Base-by-base conservation (phyloP, 2,113 vertebrate genomes). In the Perognathus longimembris region DNA sequence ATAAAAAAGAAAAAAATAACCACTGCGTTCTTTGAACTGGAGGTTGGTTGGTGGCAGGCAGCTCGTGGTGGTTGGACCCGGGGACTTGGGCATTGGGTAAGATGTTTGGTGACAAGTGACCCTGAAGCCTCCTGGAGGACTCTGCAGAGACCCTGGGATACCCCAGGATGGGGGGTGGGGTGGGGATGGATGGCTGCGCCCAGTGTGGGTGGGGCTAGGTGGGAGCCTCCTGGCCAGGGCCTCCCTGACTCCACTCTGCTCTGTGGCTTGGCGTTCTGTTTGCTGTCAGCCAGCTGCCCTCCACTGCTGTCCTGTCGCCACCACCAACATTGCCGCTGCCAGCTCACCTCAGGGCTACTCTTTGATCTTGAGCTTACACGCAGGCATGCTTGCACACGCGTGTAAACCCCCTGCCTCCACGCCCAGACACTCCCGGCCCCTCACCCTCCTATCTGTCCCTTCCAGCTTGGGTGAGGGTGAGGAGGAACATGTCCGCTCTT, bases 1-100 rank as follows among this genome's bases (percentile, higher is more conserved):
- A 98, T 97, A 97, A 98, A 97, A 98, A 70, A 45, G 50, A 3
- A 12, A 86, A 97, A 90, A 92, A 84, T 75, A 91, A 96, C 69
- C 73, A 38, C 73, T 34, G 94, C 88, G 74, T 84, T 96, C 89
- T 96, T 93, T 28, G 71, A 79, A 89, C 85, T 50, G 18, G 69
- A 82, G 88, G 74, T 78, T 71, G 88, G 75, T 78, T 71, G 66
- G 80, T 57, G 63, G 91, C 80, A 77, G 73, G 64, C 64, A 54
- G 73, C 64, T 84, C 64, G 74, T 0, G 50, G 50, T 54, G 50
- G 50, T 54, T 54, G 50, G 50, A 6, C 1, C 12, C 61, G 34
- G 21, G 88, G 40, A 36, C 61, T 63, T 89, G 50, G 82, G 32
- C 73, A 28, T 32, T 28, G 66, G 89, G 67, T 45, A 67, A n/a